Evolutionary conservation across 2,888 invertebrate genomes (phyloP).

Genomic region (Epinotia brunnichana): DNA sequence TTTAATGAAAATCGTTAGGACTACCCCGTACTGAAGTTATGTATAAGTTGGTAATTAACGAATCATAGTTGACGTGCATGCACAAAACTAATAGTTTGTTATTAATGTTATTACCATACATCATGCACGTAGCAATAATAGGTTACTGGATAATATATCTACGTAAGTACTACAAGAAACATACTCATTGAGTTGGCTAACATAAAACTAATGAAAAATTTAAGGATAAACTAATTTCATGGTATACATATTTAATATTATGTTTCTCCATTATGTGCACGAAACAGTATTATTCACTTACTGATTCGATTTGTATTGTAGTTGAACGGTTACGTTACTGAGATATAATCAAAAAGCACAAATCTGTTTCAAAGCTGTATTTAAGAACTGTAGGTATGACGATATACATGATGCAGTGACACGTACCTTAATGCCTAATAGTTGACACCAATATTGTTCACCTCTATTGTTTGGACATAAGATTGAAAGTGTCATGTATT

Average conservation of each 20-base stretch:
- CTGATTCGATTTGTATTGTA: not conserved
- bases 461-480: no score
- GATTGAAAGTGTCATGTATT: no score
- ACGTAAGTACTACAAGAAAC: not conserved
- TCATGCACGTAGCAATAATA: not conserved
- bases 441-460: no score
- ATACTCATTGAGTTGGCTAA: not conserved
- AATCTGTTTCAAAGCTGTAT: not conserved
- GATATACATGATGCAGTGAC: no score
- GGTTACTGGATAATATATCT: constrained; percentile 1
- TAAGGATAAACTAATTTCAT: not conserved
- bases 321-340: not conserved
- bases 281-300: not conserved
- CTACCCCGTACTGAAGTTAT: no score
- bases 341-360: not conserved
- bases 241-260: not conserved
- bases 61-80: no score
- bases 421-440: no score
- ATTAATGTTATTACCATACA: not conserved
- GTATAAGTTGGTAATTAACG: no score
- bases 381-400: no score
- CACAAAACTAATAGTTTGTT: not conserved
- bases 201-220: constrained; percentile 8
- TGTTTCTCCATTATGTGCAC: constrained; percentile 7
- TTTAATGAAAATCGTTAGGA: no score